Evolutionary conservation across 53 echinoderm and acorn worm genomes (phyloP).

Genomic region (Echinometra lucunter): DNA sequence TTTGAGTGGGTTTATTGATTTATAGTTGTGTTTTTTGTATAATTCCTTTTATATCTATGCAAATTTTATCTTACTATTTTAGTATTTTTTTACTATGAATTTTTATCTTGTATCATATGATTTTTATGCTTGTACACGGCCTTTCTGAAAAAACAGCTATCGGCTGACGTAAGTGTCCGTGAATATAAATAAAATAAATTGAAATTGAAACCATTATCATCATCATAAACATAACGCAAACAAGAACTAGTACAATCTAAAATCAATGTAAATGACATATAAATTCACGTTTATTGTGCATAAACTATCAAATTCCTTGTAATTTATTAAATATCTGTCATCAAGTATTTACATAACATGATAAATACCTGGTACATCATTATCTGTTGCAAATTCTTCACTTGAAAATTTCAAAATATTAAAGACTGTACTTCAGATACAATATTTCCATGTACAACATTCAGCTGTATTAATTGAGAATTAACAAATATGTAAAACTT

Average conservation of each 20-base stretch:
- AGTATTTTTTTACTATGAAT: no score
- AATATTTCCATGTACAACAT: not conserved
- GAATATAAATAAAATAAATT: no score
- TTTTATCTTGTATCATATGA: no score
- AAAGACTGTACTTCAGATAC: not conserved
- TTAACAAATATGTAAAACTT: not conserved
- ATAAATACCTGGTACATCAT: not conserved
- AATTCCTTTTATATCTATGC: no score
- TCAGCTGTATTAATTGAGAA: not conserved
- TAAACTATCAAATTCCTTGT: not conserved
- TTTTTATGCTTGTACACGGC: no score
- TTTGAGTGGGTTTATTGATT: no score
- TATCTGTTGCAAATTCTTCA: not conserved
- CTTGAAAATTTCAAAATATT: not conserved
- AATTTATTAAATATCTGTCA: not conserved
- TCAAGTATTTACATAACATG: conserved; percentile 4
- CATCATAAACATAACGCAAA: not conserved
- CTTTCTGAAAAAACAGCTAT: no score
- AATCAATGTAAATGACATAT: not conserved
- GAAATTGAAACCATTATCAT: no score
- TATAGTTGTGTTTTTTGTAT: no score
- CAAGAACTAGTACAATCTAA: not conserved
- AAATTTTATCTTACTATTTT: no score
- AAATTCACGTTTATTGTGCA: conserved; percentile 54
- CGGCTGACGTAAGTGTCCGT: no score